phyloP scores from a whole-genome alignment of 2,797 vertebrate species.

The Lacerta viridis region DNA sequence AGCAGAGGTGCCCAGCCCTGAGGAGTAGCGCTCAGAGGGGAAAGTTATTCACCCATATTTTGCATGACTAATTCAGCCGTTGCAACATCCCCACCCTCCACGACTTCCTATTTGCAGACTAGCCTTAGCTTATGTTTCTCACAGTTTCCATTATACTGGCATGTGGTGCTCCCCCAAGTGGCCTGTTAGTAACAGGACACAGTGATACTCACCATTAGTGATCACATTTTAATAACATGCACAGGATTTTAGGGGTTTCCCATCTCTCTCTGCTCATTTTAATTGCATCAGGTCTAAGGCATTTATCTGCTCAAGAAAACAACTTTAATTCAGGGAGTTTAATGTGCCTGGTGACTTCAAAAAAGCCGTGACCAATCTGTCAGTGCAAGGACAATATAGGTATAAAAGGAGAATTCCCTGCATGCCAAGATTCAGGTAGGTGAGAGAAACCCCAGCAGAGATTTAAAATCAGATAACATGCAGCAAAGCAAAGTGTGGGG shows the following conservation, averaged over 20 bases:
- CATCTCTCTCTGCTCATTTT: not conserved
- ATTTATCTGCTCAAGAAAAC: not conserved
- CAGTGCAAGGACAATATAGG: too few species aligned
- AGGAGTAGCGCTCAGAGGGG: not conserved
- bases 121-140: too few species aligned
- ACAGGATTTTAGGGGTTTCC: not conserved
- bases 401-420: too few species aligned
- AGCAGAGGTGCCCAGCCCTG: not conserved
- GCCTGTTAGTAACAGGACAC: not conserved
- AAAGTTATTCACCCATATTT: conserved; percentile 4
- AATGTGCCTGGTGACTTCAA: not conserved
- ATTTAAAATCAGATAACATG: too few species aligned
- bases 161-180: not conserved
- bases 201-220: not conserved
- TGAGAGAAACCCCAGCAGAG: too few species aligned
- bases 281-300: not conserved
- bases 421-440: too few species aligned
- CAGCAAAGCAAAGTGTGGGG: too few species aligned
- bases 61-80: not conserved
- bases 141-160: not conserved
- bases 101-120: not conserved
- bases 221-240: not conserved
- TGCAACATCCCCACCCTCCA: not conserved
- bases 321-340: not conserved
- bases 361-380: not conserved